Conservation (phyloP, 2,888 invertebrate genomes). For the Silvanus unidentatus region DNA sequence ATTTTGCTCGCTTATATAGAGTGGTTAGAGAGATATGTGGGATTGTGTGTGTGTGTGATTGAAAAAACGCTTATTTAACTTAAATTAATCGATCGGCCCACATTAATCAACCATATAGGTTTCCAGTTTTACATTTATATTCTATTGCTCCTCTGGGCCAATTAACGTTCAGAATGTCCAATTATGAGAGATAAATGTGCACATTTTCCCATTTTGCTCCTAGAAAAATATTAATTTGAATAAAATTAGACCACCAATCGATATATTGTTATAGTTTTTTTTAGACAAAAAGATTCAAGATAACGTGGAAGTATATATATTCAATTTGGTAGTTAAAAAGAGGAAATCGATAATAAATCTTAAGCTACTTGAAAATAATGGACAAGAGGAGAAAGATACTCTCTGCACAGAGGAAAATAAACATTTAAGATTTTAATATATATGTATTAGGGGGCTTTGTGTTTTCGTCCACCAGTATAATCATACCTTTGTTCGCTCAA, state of each 20-base stretch:
- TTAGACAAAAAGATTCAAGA: not conserved
- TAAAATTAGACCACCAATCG: no score
- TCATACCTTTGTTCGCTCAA: conserved; percentile 45
- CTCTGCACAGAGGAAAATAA: conserved; percentile 43
- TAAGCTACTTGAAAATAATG: conserved; percentile 33
- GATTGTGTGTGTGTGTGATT: no score
- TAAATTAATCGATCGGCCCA: conserved; percentile 33
- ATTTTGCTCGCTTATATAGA: conserved; percentile 23
- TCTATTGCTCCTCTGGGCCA: no score
- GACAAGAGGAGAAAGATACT: conserved; percentile 34
- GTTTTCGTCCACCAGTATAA: conserved; percentile 39
- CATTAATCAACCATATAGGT: conserved; percentile 36
- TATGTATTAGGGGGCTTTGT: conserved; percentile 45
- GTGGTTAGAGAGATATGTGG: no score
- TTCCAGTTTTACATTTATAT: no score
- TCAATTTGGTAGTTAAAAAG: conserved; percentile 27
- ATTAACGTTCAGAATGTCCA: no score
- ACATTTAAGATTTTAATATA: conserved; percentile 46
- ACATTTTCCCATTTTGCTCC: no score
- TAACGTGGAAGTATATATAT: conserved; percentile 16
- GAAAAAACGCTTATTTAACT: conserved; percentile 36
- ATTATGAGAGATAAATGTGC: no score
- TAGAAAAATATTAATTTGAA: no score
- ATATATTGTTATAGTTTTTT: no score
- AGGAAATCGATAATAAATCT: conserved; percentile 36